phyloP scores from a whole-genome alignment of 2,797 vertebrate genomes.

The Falco berigora region DNA sequence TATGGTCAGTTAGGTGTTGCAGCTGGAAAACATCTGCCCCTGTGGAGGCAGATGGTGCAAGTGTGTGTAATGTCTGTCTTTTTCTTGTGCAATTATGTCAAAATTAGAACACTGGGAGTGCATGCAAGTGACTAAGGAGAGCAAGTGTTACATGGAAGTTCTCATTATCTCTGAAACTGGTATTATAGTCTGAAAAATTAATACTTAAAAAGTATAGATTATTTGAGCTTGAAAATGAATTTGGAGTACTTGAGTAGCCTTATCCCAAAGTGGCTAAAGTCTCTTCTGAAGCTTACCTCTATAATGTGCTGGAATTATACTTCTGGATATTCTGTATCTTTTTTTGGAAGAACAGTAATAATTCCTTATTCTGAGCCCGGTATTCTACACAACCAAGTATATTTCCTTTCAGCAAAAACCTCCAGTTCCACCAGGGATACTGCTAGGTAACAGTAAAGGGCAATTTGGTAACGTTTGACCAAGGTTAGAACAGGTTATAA shows the following conservation, averaged over 20 bases:
- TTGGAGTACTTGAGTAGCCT: not conserved
- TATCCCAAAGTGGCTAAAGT: not conserved
- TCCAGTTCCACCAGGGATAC: not conserved
- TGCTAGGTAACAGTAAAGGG: not conserved
- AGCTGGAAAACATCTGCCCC: slow-evolving; percentile 35
- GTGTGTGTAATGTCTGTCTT: not conserved
- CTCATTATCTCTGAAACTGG: not conserved
- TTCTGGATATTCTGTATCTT: not conserved
- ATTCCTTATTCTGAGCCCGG: not conserved
- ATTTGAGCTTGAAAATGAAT: not conserved
- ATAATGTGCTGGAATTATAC: not conserved
- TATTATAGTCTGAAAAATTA: not conserved
- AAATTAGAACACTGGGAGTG: not conserved
- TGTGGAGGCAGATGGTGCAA: not conserved
- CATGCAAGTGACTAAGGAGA: not conserved
- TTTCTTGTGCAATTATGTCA: slow-evolving; percentile 1
- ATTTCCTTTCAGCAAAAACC: not conserved
- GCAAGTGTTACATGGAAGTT: not conserved
- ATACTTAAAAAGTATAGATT: not conserved
- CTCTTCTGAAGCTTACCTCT: not conserved
- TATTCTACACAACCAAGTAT: not conserved
- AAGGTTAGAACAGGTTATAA: not conserved
- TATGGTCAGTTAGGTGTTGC: not conserved
- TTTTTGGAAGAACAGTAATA: not conserved
- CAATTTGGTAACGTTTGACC: not conserved